Evolutionary conservation across 2,113 vertebrate species (phyloP), one percentile per base, ranked within the genome.

Genomic region (Orientallactaga bullata): DNA sequence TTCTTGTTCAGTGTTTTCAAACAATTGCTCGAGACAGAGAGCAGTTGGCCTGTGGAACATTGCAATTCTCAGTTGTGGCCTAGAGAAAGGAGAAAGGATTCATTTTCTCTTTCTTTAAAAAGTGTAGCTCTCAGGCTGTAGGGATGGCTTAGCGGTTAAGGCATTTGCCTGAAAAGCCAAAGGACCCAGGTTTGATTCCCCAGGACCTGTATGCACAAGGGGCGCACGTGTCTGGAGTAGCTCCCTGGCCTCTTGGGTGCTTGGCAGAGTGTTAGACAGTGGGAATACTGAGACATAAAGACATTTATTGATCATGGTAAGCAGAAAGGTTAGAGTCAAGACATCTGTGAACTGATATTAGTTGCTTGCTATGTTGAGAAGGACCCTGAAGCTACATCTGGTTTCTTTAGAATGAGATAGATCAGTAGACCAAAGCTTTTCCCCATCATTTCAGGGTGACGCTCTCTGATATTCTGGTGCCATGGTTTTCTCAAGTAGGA

Each of bases 71-170:
- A 23, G 0, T 47, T 63, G 68, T 74, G 15, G 32, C 30, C 35
- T 55, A 21, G 12, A 58, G 11, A 42, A 37, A 77, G 26, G 12
- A 58, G 11, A 42, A 37, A 77, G 11, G 24, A 21, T 76, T 86
- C 9, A 91, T 71, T 61, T 66, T 37, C 84, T 74, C 10, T 84
- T 78, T 47, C 21, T 84, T 77, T 89, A 23, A 81, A 77, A 81
- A 84, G 37, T 77, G 39, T 47, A 47, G 42, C 42, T 47, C 42
- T 47, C 42, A 47, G 42, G 42, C 42, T 47, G 42, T 5, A 47
- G 42, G 8, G 42, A 47, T 47, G 42, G 42, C 42, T 47, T 47
- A 47, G 42, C 42, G 8, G 42, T 47, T 47, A 47, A 47, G 42
- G 42, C 42, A 47, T 8, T 47, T 47, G 42, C 42, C 42, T 47